These are phyloP conservation scores for Holacanthus passer DNA, from an alignment of 2,113 vertebrate species.

Conservation along the genomic window DNA sequence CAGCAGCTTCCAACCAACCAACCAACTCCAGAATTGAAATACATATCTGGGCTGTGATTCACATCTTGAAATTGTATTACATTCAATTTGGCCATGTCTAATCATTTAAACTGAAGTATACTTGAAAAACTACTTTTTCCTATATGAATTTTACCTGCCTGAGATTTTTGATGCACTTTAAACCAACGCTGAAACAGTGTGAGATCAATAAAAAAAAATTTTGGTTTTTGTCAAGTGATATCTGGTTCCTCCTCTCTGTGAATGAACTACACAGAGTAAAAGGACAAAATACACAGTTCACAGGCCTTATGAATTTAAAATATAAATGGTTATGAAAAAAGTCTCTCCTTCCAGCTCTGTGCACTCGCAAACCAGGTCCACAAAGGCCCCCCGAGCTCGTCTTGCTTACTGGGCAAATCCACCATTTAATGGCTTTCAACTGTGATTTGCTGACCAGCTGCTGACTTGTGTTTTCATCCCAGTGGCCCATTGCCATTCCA, in stretches of 20 bases:
- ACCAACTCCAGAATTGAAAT: background rate
- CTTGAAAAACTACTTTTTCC: background rate
- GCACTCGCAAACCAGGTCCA: slow-evolving; percentile 44
- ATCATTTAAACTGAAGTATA: background rate
- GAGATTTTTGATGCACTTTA: background rate
- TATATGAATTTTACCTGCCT: background rate
- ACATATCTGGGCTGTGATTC: no score
- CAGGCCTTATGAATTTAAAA: background rate
- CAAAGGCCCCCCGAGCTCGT: slow-evolving; percentile 67
- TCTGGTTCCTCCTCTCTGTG: background rate
- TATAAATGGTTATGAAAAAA: slow-evolving; percentile 18
- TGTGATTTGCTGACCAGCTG: slow-evolving; percentile 91
- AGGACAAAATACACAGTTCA: background rate
- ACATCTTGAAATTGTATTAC: background rate
- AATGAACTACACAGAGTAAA: background rate
- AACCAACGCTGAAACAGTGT: background rate
- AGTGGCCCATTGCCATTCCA: slow-evolving; percentile 74
- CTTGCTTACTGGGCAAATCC: slow-evolving; percentile 90
- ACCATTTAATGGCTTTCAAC: slow-evolving; percentile 82
- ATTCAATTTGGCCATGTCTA: background rate
- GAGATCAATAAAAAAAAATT: background rate
- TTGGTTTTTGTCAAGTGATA: background rate
- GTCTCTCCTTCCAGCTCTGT: slow-evolving; percentile 16
- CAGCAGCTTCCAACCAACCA: background rate
- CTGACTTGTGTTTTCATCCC: slow-evolving; percentile 86